Evolutionary conservation across 2,888 invertebrate genomes (phyloP), one percentile per base, ranked within the genome.

Genomic region (Epirrita christyi): DNA sequence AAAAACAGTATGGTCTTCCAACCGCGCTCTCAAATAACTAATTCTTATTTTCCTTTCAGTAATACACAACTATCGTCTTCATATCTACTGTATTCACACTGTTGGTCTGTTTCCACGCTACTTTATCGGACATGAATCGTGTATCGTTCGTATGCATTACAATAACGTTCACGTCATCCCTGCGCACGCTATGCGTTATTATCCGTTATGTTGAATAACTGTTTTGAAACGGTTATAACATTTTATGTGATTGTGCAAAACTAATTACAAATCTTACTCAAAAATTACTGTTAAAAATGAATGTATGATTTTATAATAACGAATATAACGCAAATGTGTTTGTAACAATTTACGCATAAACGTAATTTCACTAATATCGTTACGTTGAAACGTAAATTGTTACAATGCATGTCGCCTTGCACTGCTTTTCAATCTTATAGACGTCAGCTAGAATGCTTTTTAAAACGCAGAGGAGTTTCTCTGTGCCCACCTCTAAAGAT

Each of bases 401-500:
- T 66, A 55, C 46, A 55, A 56, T 68, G 59, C 63, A 66, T 64
- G 66, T 66, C 68, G 76, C 75, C 74, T 57, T 79, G 81, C 80
- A 80, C 76, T 77, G 83, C 84, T 82, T 83, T 46, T 61, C 42
- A 55, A 61, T 59, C 50, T 60, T 59, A 59, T 70, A 91, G 90
- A 80, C 83, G 43, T 86, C 93, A 83, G 94, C 94, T 89, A 93
- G 95, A 93, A 95, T 96, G 93, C 95, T 96, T 92, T 97, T 97
- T 92, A 97, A 97, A 93, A 97, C 97, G 71, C 97, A 97, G 93
- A 94, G 98, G 80, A 97, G 97, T 71, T 97, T 97, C 88, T 98
- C 97, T 78, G 97, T 98, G 89, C 98, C 98, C 65, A 97, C 97
- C 38, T 96, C 97, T 60, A 97, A 97, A 93, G 96, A 96, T 85